Conservation (phyloP, 2,888 invertebrate genomes). For the Drosophila meridiana region DNA sequence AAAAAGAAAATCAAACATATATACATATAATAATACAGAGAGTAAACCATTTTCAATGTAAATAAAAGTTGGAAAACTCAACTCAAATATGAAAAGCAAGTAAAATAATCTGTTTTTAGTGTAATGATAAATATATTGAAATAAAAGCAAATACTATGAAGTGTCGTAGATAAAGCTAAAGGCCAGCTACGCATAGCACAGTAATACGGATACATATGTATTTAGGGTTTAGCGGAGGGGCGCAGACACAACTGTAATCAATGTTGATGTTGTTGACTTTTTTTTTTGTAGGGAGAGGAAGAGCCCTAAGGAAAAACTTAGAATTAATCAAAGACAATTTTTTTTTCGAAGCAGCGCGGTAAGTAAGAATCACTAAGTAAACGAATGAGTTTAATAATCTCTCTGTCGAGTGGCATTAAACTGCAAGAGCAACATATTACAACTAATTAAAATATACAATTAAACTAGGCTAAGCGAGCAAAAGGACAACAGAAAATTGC, state of each 20-base stretch:
- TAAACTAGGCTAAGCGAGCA: constrained; percentile 32
- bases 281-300: constrained; percentile 27
- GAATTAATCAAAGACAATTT: constrained; percentile 49
- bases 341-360: constrained; percentile 54
- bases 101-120: constrained; percentile 41
- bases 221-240: constrained; percentile 17
- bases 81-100: constrained; percentile 14
- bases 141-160: constrained; percentile 23
- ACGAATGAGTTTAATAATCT: background rate
- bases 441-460: constrained; percentile 34
- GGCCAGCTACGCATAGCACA: constrained; percentile 18
- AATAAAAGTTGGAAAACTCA: constrained; percentile 60
- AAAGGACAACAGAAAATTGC: constrained; percentile 9
- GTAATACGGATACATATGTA: background rate
- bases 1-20: background rate
- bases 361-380: constrained; percentile 55
- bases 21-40: constrained; percentile 23
- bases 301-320: constrained; percentile 37
- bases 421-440: constrained; percentile 47
- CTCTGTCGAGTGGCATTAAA: constrained; percentile 14
- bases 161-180: constrained; percentile 52
- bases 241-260: constrained; percentile 42
- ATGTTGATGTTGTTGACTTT: constrained; percentile 32
- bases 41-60: constrained; percentile 61
- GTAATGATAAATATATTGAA: constrained; percentile 42